Conservation (phyloP, 2,888 invertebrate genomes). For the Julus scandinavius region DNA sequence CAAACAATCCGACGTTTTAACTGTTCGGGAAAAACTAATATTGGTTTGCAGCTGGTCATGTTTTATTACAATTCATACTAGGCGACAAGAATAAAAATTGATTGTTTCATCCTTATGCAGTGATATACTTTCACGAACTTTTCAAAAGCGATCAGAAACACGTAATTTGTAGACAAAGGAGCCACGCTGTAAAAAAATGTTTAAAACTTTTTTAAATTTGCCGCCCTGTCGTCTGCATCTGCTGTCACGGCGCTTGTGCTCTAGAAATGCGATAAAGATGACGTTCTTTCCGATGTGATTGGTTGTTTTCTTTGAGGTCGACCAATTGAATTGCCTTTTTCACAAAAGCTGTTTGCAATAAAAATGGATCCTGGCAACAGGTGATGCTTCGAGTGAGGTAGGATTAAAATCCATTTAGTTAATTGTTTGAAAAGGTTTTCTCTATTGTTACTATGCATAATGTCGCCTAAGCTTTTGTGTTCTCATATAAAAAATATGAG, state of each 20-base stretch:
- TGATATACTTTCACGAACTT: no score
- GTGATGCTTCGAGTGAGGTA: background rate
- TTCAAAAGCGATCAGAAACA: no score
- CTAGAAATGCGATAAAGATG: background rate
- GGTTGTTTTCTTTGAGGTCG: background rate
- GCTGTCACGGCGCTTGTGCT: background rate
- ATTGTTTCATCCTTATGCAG: no score
- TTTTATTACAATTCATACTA: no score
- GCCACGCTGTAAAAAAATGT: no score
- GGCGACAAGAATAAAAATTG: no score
- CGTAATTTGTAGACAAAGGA: no score
- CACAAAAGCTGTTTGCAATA: background rate
- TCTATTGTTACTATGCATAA: background rate
- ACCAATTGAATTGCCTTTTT: background rate
- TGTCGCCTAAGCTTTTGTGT: background rate
- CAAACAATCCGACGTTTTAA: no score
- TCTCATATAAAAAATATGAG: background rate
- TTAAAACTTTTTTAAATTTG: background rate
- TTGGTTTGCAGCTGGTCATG: no score
- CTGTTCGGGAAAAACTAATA: no score
- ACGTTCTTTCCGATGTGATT: background rate
- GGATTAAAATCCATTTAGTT: background rate
- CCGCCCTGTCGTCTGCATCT: background rate
- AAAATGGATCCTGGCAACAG: background rate
- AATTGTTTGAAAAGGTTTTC: background rate